These are phyloP conservation scores for Adelges cooleyi DNA, from an alignment of 1,140 invertebrate genomes.

Conservation along the genomic window DNA sequence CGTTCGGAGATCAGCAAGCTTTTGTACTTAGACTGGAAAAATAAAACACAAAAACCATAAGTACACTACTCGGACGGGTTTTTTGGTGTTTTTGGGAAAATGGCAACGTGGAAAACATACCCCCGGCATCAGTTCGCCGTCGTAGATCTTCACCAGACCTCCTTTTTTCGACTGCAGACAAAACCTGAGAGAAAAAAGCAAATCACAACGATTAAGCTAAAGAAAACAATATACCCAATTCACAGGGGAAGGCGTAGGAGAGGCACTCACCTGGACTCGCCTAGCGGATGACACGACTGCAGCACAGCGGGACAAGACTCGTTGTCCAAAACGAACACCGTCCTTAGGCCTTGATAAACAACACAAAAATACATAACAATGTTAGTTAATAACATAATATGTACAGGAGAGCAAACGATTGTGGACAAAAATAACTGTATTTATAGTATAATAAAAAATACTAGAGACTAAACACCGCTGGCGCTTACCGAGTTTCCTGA, in stretches of 20 bases:
- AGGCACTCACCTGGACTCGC: conserved; percentile 57
- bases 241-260: no score
- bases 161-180: conserved; percentile 72
- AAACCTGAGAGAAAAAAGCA: conserved; percentile 53
- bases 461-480: not conserved
- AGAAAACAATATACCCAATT: no score
- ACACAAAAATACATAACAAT: no score
- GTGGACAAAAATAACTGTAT: no score
- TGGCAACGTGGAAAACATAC: no score
- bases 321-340: conserved; percentile 72
- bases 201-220: not conserved
- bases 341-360: conserved; percentile 51
- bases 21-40: conserved; percentile 72
- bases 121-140: conserved; percentile 75
- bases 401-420: not conserved
- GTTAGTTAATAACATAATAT: conserved; percentile 11
- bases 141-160: conserved; percentile 79
- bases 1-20: conserved; percentile 76
- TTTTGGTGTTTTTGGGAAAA: no score
- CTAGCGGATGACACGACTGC: conserved; percentile 80
- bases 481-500: conserved; percentile 48
- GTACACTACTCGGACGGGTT: not conserved
- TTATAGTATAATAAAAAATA: not conserved
- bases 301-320: conserved; percentile 75
- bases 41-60: conserved; percentile 32